Evolutionary conservation across 2,113 vertebrate species (phyloP), one percentile per base, ranked within the genome.

Genomic region (Anhinga anhinga): DNA sequence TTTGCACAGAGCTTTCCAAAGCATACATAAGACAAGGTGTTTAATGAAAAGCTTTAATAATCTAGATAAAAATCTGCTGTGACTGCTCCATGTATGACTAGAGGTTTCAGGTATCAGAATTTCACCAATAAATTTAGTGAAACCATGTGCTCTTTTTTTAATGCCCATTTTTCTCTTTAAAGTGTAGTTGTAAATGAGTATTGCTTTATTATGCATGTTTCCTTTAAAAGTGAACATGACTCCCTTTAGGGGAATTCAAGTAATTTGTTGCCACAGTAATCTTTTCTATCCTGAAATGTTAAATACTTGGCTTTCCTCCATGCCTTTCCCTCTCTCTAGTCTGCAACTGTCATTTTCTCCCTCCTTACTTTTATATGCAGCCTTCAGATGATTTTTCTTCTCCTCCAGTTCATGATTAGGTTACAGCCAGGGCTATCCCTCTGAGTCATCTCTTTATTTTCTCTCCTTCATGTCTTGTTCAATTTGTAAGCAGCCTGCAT

Each of bases 241-340:
- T 98, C 98, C 98, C 98, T 98, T 90, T 97, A 97, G 97, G 97
- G 97, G 97, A 97, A 98, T 98, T 97, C 90, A 93, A 95, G 96
- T 98, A 98, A 98, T 98, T 96, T 97, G 92, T 97, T 98, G 95
- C 96, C 97, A 97, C 97, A 76, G 90, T 98, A 95, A 96, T 98
- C 97, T 96, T 91, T 97, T 88, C 96, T 96, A 78, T 83, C 70
- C 97, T 95, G 95, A 98, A 98, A 98, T 97, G 95, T 98, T 98
- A 97, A 98, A 97, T 96, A 96, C 97, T 98, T 98, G 97, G 96
- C 98, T 98, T 96, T 96, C 61, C 96, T 98, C 97, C 97, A 97
- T 82, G 96, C 59, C 71, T 97, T 95, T 97, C 95, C 96, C 93
- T 97, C 91, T 97, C 83, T 97, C 89, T 79, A 47, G 80, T 91